Evolutionary conservation across 2,888 invertebrate species (phyloP), one percentile per base, ranked within the genome.

Genomic region (Cactoblastis cactorum): DNA sequence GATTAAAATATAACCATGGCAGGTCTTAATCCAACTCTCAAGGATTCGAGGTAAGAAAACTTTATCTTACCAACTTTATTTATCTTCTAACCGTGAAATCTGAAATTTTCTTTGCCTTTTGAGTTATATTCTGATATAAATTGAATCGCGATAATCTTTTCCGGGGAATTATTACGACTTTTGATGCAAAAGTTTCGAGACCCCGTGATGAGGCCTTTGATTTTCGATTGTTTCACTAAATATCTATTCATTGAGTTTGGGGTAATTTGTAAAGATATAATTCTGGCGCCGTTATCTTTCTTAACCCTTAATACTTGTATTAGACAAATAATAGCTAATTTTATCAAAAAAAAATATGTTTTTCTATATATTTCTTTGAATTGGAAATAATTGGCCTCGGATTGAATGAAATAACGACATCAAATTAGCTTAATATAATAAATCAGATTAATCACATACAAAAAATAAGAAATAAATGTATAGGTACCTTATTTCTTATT

Each of bases 21-120:
- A 54, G 50, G 52, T 52, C 63, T 69, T 63, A 62, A 67, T 65
- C 62, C 57, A 58, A 68, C 62, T 69, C 65, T 52, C 33, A 50
- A 61, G 58, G 54, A 49, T 57, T 48, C 52, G 53, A 64, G 62
- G 62, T 63, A 58, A 63, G 58, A 56, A 62, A 71, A 70, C 61
- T 70, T 71, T 49, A 39, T 8, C 59, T 57, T 52, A 56, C 54
- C 53, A 70, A 73, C 67, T 71, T 76, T 68, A 66, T 72, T 71
- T 71, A 66, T 71, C 71, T 62, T 65, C 56, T 39, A 65, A 65
- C 63, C 57, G 57, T 61, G 64, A 59, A 58, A 61, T 53, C 58
- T 65, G 56, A 57, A 61, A 62, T 61, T 62, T 69, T 70, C 62
- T 69, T 69, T 65, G 61, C 60, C 57, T 61, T 55, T 54, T 56